A percentile compares a stretch with the other conserved stretches of the same genome.
These are phyloP conservation scores for Paragorgia papillata DNA, from an alignment of 92 coral and sea anemone genomes.

Conservation along the genomic window DNA sequence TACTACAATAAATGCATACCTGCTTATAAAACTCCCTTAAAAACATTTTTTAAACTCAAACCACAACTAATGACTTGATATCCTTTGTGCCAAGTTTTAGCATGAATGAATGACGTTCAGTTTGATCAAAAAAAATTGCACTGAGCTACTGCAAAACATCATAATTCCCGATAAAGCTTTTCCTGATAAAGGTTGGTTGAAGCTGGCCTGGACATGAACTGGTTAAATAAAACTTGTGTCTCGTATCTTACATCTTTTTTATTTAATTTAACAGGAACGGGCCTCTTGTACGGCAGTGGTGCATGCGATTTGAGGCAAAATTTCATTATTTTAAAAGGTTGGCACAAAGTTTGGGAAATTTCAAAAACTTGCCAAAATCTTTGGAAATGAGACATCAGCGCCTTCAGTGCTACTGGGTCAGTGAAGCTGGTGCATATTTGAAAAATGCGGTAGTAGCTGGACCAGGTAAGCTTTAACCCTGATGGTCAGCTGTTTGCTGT, in stretches of 20 bases:
- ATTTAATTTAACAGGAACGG: constrained; percentile 32
- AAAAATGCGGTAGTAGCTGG: constrained; percentile 42
- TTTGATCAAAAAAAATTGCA: too few species aligned
- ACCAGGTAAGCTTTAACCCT: constrained; percentile 63
- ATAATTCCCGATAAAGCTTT: too few species aligned
- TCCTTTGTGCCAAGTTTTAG: too few species aligned
- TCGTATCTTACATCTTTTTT: neutral
- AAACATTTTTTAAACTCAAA: too few species aligned
- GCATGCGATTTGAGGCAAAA: constrained; percentile 62
- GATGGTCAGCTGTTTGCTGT: too few species aligned
- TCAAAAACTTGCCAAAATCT: constrained; percentile 42
- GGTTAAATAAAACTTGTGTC: too few species aligned
- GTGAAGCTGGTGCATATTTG: constrained; percentile 55
- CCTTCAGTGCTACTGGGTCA: constrained; percentile 45
- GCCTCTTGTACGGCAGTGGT: constrained; percentile 57
- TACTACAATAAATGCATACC: too few species aligned
- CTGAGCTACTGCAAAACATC: too few species aligned
- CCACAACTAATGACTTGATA: too few species aligned
- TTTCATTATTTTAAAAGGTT: constrained; percentile 40
- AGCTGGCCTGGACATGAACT: neutral
- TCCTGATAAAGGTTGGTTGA: too few species aligned
- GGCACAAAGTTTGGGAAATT: constrained; percentile 55
- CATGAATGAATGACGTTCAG: too few species aligned
- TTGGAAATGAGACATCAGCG: constrained; percentile 56
- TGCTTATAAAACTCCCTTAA: too few species aligned